phyloP scores from a whole-genome alignment of 2,113 vertebrate species.

The Oostethus manadensis region DNA sequence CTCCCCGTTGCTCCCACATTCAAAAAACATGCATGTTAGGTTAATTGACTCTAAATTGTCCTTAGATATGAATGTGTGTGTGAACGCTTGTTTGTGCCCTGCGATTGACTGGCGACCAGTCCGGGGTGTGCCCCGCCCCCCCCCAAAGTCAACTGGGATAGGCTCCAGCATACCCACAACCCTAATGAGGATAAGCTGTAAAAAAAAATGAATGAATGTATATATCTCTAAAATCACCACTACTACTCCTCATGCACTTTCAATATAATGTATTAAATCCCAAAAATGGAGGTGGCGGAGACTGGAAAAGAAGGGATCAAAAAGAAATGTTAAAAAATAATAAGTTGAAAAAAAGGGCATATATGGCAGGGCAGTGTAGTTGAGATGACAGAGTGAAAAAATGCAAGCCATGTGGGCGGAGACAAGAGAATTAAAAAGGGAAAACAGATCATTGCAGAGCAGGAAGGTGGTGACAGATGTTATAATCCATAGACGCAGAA shows the following conservation, averaged over 20 bases:
- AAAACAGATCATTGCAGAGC: background rate
- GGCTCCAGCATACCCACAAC: too few species aligned
- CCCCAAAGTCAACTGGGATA: too few species aligned
- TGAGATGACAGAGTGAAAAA: constrained; percentile 62
- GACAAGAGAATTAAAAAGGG: constrained; percentile 6
- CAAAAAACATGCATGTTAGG: too few species aligned
- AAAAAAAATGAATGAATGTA: too few species aligned
- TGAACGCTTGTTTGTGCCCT: too few species aligned
- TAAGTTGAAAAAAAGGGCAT: constrained; percentile 13
- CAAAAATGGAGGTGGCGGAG: background rate
- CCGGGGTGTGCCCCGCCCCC: too few species aligned
- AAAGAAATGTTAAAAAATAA: background rate
- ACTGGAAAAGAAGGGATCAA: background rate
- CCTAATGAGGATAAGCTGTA: too few species aligned
- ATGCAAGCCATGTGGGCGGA: constrained; percentile 61
- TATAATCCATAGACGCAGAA: constrained; percentile 17
- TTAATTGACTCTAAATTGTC: too few species aligned
- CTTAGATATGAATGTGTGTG: too few species aligned
- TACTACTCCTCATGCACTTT: background rate
- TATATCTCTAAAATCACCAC: background rate
- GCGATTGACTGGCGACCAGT: too few species aligned
- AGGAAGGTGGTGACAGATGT: constrained; percentile 37
- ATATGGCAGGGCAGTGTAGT: constrained; percentile 20
- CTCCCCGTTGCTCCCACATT: too few species aligned
- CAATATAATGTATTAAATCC: background rate